phyloP scores from a whole-genome alignment of 1,140 invertebrate genomes.

The Hesperophylax magnus region DNA sequence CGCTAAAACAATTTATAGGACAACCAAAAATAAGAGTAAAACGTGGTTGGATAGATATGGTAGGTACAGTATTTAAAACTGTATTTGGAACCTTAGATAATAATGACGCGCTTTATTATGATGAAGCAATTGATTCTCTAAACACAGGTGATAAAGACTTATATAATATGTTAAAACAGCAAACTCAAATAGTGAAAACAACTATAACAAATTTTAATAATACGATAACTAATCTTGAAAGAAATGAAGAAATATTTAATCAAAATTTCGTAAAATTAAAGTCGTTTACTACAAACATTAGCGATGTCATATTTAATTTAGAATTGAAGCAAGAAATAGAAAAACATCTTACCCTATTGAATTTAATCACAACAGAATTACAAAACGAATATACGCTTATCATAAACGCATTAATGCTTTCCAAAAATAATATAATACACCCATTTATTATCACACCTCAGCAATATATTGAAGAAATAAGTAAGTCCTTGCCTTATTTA shows the following conservation, averaged over 20 bases:
- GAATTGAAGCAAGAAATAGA: constrained; percentile 22
- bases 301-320: neutral
- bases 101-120: constrained; percentile 2
- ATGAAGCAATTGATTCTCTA: neutral
- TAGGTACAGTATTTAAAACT: constrained; percentile 4
- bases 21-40: neutral
- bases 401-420: neutral
- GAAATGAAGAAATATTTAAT: constrained; percentile 25
- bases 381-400: constrained; percentile 3
- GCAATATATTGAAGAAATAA: constrained; percentile 14
- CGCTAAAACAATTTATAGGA: neutral
- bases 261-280: neutral
- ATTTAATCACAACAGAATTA: constrained; percentile 8
- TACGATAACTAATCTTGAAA: constrained; percentile 9
- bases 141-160: neutral
- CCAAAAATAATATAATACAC: neutral
- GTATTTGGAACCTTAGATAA: constrained; percentile 16
- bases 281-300: neutral
- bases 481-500: neutral
- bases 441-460: neutral
- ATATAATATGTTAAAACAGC: constrained; percentile 16
- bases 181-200: neutral
- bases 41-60: neutral
- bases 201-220: constrained; percentile 14
- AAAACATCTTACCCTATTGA: constrained; percentile 20